phyloP scores from a whole-genome alignment of 2,113 vertebrate genomes.

The Melanotaenia duboulayi region DNA sequence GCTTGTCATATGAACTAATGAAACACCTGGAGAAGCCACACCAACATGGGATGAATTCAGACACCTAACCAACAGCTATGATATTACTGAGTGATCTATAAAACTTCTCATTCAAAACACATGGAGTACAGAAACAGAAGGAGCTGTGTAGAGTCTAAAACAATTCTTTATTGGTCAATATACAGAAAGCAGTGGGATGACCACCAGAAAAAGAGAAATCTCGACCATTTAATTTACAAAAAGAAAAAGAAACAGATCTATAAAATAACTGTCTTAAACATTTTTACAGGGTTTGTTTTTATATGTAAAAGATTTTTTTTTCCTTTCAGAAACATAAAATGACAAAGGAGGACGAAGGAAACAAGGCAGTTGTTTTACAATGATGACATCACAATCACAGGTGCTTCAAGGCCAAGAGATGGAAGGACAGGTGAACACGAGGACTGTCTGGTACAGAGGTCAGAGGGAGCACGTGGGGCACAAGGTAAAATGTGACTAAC shows the following conservation, averaged over 20 bases:
- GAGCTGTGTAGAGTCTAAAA: conserved; percentile 86
- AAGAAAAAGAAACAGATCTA: conserved; percentile 76
- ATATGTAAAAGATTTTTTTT: conserved; percentile 79
- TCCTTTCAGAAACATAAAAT: conserved; percentile 56
- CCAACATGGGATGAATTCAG: conserved; percentile 10
- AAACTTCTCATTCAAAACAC: not conserved
- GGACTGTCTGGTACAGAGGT: conserved; percentile 14
- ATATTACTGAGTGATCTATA: conserved; percentile 9
- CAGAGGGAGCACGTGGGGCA: conserved; percentile 12
- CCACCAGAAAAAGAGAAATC: conserved; percentile 85
- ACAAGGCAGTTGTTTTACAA: conserved; percentile 76
- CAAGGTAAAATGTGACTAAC: not conserved
- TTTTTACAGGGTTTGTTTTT: conserved; percentile 80
- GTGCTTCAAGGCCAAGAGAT: conserved; percentile 62
- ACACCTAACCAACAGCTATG: conserved; percentile 6
- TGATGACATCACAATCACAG: conserved; percentile 80
- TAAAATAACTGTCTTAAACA: conserved; percentile 81
- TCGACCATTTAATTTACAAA: conserved; percentile 81
- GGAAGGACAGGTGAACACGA: conserved; percentile 29
- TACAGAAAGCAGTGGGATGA: conserved; percentile 92
- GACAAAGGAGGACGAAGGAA: conserved; percentile 63
- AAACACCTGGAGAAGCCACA: conserved; percentile 5
- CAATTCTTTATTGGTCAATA: conserved; percentile 96
- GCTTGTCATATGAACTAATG: conserved; percentile 21
- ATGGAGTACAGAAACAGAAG: conserved; percentile 8